Percentiles rank a stretch among this genome's conserved stretches.
Evolutionary conservation across 1,140 invertebrate genomes (phyloP).

Genomic region (Aphidius gifuensis): DNA sequence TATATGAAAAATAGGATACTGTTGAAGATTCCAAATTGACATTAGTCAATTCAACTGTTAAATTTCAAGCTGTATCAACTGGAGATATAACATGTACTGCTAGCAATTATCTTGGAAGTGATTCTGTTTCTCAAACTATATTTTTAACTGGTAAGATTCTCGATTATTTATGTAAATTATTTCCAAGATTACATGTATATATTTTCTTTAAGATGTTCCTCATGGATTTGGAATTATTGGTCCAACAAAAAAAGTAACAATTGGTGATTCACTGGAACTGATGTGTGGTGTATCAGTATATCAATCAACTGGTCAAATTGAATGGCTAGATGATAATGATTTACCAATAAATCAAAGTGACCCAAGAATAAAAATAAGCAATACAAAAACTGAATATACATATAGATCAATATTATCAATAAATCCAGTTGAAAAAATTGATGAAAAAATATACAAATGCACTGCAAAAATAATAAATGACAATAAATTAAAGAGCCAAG

Average conservation of each 20-base stretch:
- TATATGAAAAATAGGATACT: constrained; percentile 12
- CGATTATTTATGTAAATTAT: not conserved
- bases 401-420: constrained; percentile 36
- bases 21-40: not conserved
- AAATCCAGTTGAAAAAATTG: constrained; percentile 32
- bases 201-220: constrained; percentile 43
- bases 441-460: constrained; percentile 37
- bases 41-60: constrained; percentile 22
- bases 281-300: constrained; percentile 59
- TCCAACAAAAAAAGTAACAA: constrained; percentile 45
- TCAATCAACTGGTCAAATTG: constrained; percentile 51
- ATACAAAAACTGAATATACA: constrained; percentile 31
- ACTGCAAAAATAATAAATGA: constrained; percentile 28
- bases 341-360: constrained; percentile 19
- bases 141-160: constrained; percentile 38
- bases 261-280: constrained; percentile 55
- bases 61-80: constrained; percentile 28
- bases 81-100: constrained; percentile 37
- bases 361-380: constrained; percentile 24
- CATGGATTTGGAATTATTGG: constrained; percentile 49
- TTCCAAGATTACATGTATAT: too few relatives aligned
- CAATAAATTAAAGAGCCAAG: constrained; percentile 14
- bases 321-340: constrained; percentile 42
- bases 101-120: constrained; percentile 37
- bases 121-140: constrained; percentile 27